Percentiles rank a stretch among this genome's conserved stretches.
These are phyloP conservation scores for Lottia gigantea DNA, from an alignment of 2,888 invertebrate species.

Conservation along the genomic window DNA sequence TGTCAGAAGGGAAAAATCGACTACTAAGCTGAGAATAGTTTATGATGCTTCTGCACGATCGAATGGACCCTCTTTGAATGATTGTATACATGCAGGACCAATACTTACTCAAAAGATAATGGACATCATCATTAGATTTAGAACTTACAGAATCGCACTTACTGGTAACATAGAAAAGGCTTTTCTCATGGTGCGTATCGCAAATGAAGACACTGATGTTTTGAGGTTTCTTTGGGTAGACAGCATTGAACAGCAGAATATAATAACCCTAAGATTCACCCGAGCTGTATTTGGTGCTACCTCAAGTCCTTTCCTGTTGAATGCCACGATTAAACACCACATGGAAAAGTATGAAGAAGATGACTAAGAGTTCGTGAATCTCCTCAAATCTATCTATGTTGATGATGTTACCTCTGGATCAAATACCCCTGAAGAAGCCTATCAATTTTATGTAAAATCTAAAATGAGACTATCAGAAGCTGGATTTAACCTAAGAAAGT, in stretches of 20 bases:
- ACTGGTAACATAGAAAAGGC: conserved; percentile 9
- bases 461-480: neutral
- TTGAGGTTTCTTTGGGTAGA: conserved; percentile 1
- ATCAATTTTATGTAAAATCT: neutral
- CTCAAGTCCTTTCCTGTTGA: neutral
- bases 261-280: neutral
- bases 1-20: neutral
- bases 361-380: neutral
- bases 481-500: neutral
- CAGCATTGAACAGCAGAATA: neutral
- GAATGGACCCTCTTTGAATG: neutral
- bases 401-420: neutral
- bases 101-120: neutral
- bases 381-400: neutral
- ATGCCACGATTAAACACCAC: neutral
- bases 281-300: neutral
- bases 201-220: neutral
- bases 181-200: conserved; percentile 11
- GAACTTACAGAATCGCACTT: neutral
- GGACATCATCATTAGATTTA: conserved; percentile 5
- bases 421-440: neutral
- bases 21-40: neutral
- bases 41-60: neutral
- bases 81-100: neutral
- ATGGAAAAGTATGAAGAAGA: neutral